phyloP scores from a whole-genome alignment of 2,797 vertebrate species.

The Rhinophrynus dorsalis region DNA sequence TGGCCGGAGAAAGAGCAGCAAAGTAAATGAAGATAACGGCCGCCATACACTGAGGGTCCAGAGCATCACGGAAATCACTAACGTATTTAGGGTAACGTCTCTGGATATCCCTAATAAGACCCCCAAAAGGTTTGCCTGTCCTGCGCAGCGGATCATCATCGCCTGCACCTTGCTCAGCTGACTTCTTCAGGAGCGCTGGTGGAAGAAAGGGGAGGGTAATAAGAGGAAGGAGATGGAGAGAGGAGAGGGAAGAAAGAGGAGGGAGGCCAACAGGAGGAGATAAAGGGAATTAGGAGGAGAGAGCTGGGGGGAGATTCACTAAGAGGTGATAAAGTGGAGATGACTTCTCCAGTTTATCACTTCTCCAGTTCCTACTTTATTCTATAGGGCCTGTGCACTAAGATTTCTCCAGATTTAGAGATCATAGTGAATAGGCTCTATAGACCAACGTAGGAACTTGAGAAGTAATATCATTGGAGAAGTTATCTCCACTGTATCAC shows the following conservation, averaged over 20 bases:
- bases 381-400: too few relatives aligned
- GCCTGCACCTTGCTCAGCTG: conserved; percentile 56
- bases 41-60: conserved; percentile 89
- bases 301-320: too few relatives aligned
- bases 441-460: too few relatives aligned
- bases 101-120: conserved; percentile 80
- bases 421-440: too few relatives aligned
- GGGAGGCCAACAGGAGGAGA: too few relatives aligned
- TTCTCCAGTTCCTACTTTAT: too few relatives aligned
- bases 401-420: too few relatives aligned
- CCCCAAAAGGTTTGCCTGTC: conserved; percentile 84
- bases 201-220: neutral
- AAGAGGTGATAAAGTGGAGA: neutral
- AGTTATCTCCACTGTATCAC: too few relatives aligned
- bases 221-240: too few relatives aligned
- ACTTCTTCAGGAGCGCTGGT: conserved; percentile 62
- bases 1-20: conserved; percentile 89
- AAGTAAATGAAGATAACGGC: conserved; percentile 98
- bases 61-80: conserved; percentile 89
- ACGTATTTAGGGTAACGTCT: conserved; percentile 91
- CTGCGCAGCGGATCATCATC: conserved; percentile 84
- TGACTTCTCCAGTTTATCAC: too few relatives aligned
- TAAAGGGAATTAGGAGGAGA: neutral
- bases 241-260: too few relatives aligned
- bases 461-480: too few relatives aligned